These are phyloP conservation scores for Colletes collaris DNA, from an alignment of 2,888 invertebrate species.

Conservation along the genomic window DNA sequence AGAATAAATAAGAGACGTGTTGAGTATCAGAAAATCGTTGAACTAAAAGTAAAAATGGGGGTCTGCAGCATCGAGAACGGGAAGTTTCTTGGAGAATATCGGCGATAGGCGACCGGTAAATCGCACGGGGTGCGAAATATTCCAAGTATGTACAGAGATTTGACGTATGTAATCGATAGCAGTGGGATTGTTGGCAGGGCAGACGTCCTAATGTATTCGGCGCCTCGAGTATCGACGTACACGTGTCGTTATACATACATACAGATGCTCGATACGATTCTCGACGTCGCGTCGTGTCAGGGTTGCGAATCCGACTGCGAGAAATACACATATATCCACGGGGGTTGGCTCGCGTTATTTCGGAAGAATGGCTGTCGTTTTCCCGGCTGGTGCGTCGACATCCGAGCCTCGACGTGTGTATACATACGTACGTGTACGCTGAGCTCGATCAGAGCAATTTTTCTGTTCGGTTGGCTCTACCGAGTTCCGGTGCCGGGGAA, in stretches of 20 bases:
- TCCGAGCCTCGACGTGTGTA: background rate
- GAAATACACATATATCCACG: slow-evolving; percentile 28
- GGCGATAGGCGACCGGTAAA: background rate
- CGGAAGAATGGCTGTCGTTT: slow-evolving; percentile 47
- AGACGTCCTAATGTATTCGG: slow-evolving; percentile 76
- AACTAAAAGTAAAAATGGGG: too few relatives aligned
- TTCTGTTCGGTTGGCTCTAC: background rate
- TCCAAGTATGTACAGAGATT: slow-evolving; percentile 1
- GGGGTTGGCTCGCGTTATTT: slow-evolving; percentile 25
- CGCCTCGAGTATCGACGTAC: slow-evolving; percentile 72
- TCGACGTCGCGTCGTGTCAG: slow-evolving; percentile 47
- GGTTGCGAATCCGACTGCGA: slow-evolving; percentile 42
- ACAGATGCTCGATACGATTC: slow-evolving; percentile 44
- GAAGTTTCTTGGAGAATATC: too few relatives aligned
- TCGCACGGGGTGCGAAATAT: background rate
- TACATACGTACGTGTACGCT: background rate
- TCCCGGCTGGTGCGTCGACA: background rate
- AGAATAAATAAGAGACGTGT: too few relatives aligned
- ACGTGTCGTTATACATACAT: slow-evolving; percentile 40
- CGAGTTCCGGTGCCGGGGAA: too few relatives aligned
- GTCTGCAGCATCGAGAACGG: too few relatives aligned
- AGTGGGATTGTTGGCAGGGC: slow-evolving; percentile 35
- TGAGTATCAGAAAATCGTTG: too few relatives aligned
- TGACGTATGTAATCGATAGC: slow-evolving; percentile 28
- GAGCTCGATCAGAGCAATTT: slow-evolving; percentile 7